These are phyloP conservation scores for Tragelaphus eurycerus DNA, from an alignment of 2,797 vertebrate genomes.

Conservation along the genomic window DNA sequence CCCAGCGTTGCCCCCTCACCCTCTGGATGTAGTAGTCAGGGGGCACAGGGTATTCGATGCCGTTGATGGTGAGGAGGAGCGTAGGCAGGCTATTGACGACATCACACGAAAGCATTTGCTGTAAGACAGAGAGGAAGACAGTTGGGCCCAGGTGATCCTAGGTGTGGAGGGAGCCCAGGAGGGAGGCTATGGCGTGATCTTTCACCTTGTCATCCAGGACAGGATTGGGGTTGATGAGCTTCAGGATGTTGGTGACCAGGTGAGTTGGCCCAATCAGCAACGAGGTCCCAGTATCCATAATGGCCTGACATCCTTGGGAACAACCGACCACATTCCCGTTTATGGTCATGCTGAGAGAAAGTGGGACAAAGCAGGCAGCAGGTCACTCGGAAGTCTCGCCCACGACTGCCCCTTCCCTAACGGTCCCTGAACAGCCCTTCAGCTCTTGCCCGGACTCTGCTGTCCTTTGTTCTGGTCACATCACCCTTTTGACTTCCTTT, in stretches of 20 bases:
- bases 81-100: conserved; percentile 9
- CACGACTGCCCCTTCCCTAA: accelerated
- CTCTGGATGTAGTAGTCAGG: conserved; percentile 74
- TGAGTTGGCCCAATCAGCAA: not conserved
- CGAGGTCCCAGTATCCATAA: conserved; percentile 28
- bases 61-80: conserved; percentile 75
- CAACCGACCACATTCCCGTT: not conserved
- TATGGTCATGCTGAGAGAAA: conserved; percentile 49
- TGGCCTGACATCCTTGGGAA: conserved; percentile 25
- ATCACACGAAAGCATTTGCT: conserved; percentile 64
- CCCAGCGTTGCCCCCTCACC: conserved; percentile 67
- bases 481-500: not conserved
- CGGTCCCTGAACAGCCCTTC: not conserved
- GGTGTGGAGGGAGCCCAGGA: not conserved
- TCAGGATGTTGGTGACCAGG: conserved; percentile 30
- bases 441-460: not conserved
- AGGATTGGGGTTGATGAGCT: not conserved
- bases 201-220: conserved; percentile 59
- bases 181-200: accelerated
- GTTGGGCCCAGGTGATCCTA: accelerated
- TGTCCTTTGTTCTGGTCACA: not conserved
- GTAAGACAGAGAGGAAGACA: not conserved
- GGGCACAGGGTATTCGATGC: conserved; percentile 64
- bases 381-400: not conserved
- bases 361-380: not conserved